Base-by-base conservation (phyloP, 2,113 vertebrate species). In the Hemicordylus capensis region DNA sequence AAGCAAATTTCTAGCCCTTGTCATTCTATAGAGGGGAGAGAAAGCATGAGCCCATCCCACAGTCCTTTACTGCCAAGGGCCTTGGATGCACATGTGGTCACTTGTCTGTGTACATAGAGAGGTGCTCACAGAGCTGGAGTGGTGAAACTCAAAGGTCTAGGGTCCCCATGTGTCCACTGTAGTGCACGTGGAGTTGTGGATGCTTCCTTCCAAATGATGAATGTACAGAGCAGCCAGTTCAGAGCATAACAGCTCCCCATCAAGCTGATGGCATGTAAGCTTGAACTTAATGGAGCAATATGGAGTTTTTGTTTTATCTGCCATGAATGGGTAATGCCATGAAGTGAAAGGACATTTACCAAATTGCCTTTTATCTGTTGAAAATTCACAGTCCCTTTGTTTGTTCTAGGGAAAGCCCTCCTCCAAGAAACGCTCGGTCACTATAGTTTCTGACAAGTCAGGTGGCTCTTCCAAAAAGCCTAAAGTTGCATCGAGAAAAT, bases 341-440 rank as follows among this genome's bases (percentile, higher is more conserved):
- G 9, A 77, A 1, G 26, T 56, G 80, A 91, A 59, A 42, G 37
- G 22, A 39, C 37, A n/a, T n/a, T n/a, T n/a, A n/a, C n/a, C n/a
- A n/a, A n/a, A n/a, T n/a, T n/a, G n/a, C n/a, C n/a, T n/a, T 61
- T 76, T 9, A 0, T 46, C 51, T 1, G 85, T 28, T 63, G 22
- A 31, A 70, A 76, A 75, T 81, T 37, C 80, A 54, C 31, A 24
- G 48, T 54, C 3, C n/a, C 0, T 56, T 94, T 54, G 88, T 7
- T 70, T 63, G 20, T 85, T 93, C 75, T 86, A 96, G 96, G 90
- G 64, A 39, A 96, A 93, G 89, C 89, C 72, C 66, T 84, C 80
- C 20, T 85, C 83, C 54, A 93, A 91, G 82, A 81, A 74, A 34
- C 89, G 64, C 17, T 66, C 90, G 59, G 37, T 90, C 70, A 90